Evolutionary conservation across 2,888 invertebrate species (phyloP).

Genomic region (Drosophila suboccidentalis): DNA sequence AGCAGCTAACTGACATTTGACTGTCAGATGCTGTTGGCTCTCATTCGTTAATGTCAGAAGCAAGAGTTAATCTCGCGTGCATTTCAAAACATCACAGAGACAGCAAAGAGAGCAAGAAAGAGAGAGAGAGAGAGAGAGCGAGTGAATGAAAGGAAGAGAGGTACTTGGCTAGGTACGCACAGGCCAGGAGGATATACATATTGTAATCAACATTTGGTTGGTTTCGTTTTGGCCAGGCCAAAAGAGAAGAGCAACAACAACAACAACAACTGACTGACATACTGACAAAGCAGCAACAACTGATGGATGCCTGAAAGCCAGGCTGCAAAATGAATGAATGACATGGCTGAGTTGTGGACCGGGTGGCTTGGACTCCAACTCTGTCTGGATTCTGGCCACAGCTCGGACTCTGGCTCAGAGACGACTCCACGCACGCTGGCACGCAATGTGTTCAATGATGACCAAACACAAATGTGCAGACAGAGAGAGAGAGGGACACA

Average conservation of each 20-base stretch:
- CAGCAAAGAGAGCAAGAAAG: conserved; percentile 3
- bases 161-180: conserved; percentile 63
- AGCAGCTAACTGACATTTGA: conserved; percentile 82
- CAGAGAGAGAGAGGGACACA: neutral
- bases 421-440: conserved; percentile 54
- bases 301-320: conserved; percentile 78
- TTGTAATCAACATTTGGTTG: conserved; percentile 69
- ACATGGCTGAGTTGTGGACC: conserved; percentile 71
- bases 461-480: conserved; percentile 36
- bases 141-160: neutral
- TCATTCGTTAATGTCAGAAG: conserved; percentile 80
- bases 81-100: conserved; percentile 68
- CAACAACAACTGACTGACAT: conserved; percentile 57
- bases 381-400: neutral
- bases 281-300: conserved; percentile 70
- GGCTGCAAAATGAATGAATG: conserved; percentile 80
- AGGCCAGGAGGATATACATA: conserved; percentile 60
- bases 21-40: conserved; percentile 81
- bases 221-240: conserved; percentile 39
- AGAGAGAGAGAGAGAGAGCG: neutral
- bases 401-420: conserved; percentile 9
- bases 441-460: conserved; percentile 62
- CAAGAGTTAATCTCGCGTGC: conserved; percentile 82
- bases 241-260: conserved; percentile 41
- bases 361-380: conserved; percentile 48